phyloP scores from a whole-genome alignment of 2,797 vertebrate species.

The Chelonia mydas region DNA sequence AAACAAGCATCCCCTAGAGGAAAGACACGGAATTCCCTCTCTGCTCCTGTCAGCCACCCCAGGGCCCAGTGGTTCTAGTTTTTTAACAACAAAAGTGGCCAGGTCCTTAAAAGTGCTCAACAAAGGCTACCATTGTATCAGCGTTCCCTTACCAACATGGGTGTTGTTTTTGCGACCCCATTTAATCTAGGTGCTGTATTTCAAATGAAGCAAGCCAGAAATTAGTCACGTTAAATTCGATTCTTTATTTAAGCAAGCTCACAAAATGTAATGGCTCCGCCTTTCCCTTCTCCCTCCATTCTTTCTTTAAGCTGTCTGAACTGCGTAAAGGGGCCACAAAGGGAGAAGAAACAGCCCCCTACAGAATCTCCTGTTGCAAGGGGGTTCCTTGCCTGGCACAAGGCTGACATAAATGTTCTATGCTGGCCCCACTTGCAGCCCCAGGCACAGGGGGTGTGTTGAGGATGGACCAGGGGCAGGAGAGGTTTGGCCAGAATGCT shows the following conservation, averaged over 20 bases:
- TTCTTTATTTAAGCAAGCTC: neutral
- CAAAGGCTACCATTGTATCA: neutral
- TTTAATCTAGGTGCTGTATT: neutral
- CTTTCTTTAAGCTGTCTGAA: rapidly evolving
- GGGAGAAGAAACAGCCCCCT: neutral
- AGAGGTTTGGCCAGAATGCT: neutral
- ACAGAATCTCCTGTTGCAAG: neutral
- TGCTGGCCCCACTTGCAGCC: neutral
- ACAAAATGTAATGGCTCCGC: neutral
- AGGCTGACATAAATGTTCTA: neutral
- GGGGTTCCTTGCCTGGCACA: neutral
- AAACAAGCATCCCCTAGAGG: neutral
- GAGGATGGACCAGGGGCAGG: neutral
- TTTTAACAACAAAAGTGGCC: neutral
- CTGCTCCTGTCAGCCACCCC: neutral
- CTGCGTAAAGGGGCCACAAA: neutral
- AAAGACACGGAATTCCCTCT: slow-evolving; percentile 45
- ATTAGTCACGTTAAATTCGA: neutral
- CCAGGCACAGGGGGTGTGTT: neutral
- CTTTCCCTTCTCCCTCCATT: neutral
- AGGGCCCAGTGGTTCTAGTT: neutral
- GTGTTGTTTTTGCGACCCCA: neutral
- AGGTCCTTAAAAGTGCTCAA: neutral
- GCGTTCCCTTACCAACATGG: rapidly evolving
- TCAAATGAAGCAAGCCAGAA: neutral